These are phyloP conservation scores for Strigamia crassipes DNA, from an alignment of 2,888 invertebrate genomes.

Conservation along the genomic window DNA sequence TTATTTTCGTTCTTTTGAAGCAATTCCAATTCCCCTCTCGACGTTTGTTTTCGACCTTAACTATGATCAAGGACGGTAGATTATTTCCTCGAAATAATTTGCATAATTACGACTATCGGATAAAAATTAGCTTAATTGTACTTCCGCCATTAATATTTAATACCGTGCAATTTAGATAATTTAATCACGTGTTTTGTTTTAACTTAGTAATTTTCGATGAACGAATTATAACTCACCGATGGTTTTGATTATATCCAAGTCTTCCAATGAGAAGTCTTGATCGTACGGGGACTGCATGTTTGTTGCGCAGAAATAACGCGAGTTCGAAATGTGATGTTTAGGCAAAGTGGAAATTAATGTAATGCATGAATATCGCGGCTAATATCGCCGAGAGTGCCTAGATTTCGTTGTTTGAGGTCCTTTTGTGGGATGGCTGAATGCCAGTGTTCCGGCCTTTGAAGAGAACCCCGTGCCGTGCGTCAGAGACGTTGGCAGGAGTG, in stretches of 20 bases:
- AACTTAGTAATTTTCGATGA: neutral
- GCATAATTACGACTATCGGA: too few species aligned
- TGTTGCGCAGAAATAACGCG: neutral
- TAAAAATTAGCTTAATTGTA: too few species aligned
- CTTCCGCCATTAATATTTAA: too few species aligned
- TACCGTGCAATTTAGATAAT: too few species aligned
- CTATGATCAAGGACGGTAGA: too few species aligned
- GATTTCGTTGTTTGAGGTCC: constrained; percentile 11
- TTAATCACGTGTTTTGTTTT: neutral
- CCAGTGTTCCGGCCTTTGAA: constrained; percentile 16
- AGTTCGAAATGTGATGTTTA: neutral
- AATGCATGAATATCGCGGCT: neutral
- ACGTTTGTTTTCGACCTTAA: too few species aligned
- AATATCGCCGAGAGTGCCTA: neutral
- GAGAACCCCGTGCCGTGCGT: constrained; percentile 8
- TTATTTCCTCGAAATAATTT: too few species aligned
- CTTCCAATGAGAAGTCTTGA: constrained; percentile 19
- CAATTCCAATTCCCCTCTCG: too few species aligned
- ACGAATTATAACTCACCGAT: neutral
- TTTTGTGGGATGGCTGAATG: neutral
- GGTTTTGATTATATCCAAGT: constrained; percentile 44
- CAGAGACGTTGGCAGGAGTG: constrained; percentile 17
- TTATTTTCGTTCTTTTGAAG: neutral
- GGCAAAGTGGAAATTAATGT: neutral
- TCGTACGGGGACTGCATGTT: neutral